phyloP scores from a whole-genome alignment of 2,113 vertebrate species.

The Archilochus colubris region DNA sequence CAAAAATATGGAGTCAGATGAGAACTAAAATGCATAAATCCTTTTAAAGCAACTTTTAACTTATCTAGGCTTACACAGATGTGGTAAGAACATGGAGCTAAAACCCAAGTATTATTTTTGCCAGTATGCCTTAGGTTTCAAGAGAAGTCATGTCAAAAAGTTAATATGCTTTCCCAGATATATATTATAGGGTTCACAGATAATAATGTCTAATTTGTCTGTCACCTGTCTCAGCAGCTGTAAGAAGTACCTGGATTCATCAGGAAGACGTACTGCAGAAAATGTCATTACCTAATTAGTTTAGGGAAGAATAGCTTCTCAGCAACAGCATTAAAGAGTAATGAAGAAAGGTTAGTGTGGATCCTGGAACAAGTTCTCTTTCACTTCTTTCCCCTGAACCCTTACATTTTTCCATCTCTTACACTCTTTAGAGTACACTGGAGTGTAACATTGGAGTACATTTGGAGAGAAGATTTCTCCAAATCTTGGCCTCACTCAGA shows the following conservation, averaged over 20 bases:
- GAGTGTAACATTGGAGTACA: too few relatives aligned
- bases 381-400: background rate
- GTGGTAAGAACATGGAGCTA: background rate
- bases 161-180: background rate
- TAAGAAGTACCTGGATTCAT: background rate
- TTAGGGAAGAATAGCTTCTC: background rate
- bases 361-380: background rate
- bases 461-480: background rate
- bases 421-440: background rate
- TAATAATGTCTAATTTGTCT: background rate
- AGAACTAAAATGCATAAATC: background rate
- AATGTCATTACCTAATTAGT: background rate
- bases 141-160: background rate
- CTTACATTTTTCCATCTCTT: background rate
- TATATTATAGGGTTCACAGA: background rate
- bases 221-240: background rate
- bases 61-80: background rate
- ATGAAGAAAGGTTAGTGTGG: background rate
- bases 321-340: background rate
- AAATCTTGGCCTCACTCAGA: background rate
- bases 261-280: background rate
- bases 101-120: constrained; percentile 1
- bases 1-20: background rate
- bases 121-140: background rate
- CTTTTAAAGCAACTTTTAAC: constrained; percentile 5